Evolutionary conservation across 2,888 invertebrate species (phyloP).

Genomic region (Epiblema foenella): DNA sequence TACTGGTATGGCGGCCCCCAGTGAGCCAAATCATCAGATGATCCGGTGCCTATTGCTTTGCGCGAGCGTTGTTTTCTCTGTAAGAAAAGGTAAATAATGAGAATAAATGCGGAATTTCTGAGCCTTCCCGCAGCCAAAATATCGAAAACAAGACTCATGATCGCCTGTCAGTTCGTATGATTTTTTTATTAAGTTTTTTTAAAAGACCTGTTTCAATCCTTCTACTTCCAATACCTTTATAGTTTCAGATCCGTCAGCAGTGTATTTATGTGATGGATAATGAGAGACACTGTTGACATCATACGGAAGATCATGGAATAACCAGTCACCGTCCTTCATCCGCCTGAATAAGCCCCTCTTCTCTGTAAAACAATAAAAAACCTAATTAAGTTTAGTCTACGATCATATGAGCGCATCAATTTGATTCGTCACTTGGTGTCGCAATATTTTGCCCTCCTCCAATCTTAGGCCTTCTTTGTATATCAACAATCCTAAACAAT

Average conservation of each 20-base stretch:
- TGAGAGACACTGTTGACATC: constrained; percentile 69
- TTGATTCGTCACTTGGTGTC: neutral
- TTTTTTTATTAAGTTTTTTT: neutral
- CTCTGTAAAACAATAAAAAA: constrained; percentile 55
- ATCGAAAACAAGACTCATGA: neutral
- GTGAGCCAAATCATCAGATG: too few species aligned
- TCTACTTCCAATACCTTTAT: constrained; percentile 48
- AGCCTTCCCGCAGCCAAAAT: neutral
- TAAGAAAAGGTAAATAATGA: neutral
- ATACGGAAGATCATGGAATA: constrained; percentile 65
- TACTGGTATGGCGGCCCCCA: too few species aligned
- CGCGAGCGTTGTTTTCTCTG: neutral
- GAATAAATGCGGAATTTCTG: neutral
- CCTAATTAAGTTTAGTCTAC: neutral
- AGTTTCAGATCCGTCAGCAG: constrained; percentile 63
- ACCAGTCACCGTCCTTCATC: constrained; percentile 61
- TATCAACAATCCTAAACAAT: too few species aligned
- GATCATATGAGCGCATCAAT: too few species aligned
- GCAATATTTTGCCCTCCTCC: neutral
- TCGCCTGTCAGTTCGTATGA: neutral
- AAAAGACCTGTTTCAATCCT: neutral
- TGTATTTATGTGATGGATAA: constrained; percentile 61
- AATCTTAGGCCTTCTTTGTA: too few species aligned
- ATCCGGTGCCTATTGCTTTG: too few species aligned
- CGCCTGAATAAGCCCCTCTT: constrained; percentile 61